phyloP scores from a whole-genome alignment of 2,888 invertebrate genomes.

The Rhaphigaster nebulosa region DNA sequence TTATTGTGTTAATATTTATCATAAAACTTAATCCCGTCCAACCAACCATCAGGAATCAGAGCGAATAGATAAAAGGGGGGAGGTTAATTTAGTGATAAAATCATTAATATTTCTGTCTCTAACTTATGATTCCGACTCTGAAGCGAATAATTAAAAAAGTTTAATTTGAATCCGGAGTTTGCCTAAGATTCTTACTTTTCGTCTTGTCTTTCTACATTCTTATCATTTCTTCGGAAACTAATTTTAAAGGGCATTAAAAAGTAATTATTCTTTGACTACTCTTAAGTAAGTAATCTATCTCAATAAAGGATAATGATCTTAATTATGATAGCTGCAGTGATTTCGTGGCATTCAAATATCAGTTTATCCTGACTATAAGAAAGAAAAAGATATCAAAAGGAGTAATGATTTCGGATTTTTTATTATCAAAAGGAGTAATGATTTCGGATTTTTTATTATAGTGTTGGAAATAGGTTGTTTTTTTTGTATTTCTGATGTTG shows the following conservation, averaged over 20 bases:
- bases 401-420: no score
- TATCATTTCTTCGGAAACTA: background rate
- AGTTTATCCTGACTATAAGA: background rate
- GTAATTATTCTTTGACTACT: background rate
- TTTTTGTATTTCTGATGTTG: no score
- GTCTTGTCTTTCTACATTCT: background rate
- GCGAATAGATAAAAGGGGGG: background rate
- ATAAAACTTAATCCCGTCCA: background rate
- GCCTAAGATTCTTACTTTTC: background rate
- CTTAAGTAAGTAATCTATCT: background rate
- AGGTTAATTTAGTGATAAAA: slow-evolving; percentile 25
- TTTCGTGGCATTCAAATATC: background rate
- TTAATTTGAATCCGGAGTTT: background rate
- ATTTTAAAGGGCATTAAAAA: background rate
- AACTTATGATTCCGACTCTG: background rate
- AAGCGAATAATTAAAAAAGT: slow-evolving; percentile 37
- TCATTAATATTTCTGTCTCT: background rate
- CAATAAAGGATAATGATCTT: background rate
- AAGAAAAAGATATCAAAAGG: background rate
- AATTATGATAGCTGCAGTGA: background rate
- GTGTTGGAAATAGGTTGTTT: no score
- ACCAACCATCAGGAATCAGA: background rate
- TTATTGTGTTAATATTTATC: background rate
- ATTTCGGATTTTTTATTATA: no score
- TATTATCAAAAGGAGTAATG: no score